Evolutionary conservation across 2,888 invertebrate genomes (phyloP), one percentile per base, ranked within the genome.

Genomic region (Schizotus pectinicornis): DNA sequence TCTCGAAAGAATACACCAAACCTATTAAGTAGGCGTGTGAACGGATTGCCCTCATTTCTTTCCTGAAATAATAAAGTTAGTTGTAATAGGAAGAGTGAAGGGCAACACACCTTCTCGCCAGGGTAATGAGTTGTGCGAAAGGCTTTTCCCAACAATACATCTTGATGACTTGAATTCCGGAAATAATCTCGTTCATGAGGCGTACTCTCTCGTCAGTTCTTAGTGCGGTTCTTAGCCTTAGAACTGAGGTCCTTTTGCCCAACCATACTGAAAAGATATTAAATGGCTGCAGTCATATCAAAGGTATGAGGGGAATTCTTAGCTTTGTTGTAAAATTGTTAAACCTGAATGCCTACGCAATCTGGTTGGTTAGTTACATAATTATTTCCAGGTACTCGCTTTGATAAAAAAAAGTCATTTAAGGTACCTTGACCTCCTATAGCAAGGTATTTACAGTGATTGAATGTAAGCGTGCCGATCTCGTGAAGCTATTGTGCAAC

Each of bases 91-190:
- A 45, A 45, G 32, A 45, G 33, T 7, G 11, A 45, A 35, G 12
- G 5, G 22, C 5, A 22, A 22, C 87, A 89, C 85, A 88, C 81
- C 85, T 86, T 71, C 96, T 81, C 1, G 92, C 89, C 47, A 85
- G 77, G 6, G 87, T 86, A 1, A 97, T 90, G n/a, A 95, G 85
- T 62, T 88, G 85, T 59, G 91, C 89, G 74, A 97, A 96, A 0
- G 95, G 92, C 67, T 88, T 90, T 77, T 97, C 97, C 92, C 97
- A 97, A 2, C 95, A 92, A 76, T 96, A 97, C 95, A 97, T 96
- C 83, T 97, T 97, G 64, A 97, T 93, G 1, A 96, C 94, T 83
- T 92, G 81, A 36, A 92, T 91, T 0, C 89, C 90, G n/a, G 83
- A 82, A 47, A 92, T 85, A 41, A 89, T 85, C 77, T 90, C 89